These are phyloP conservation scores for Alligator sinensis DNA, from an alignment of 2,113 vertebrate genomes.

Conservation along the genomic window DNA sequence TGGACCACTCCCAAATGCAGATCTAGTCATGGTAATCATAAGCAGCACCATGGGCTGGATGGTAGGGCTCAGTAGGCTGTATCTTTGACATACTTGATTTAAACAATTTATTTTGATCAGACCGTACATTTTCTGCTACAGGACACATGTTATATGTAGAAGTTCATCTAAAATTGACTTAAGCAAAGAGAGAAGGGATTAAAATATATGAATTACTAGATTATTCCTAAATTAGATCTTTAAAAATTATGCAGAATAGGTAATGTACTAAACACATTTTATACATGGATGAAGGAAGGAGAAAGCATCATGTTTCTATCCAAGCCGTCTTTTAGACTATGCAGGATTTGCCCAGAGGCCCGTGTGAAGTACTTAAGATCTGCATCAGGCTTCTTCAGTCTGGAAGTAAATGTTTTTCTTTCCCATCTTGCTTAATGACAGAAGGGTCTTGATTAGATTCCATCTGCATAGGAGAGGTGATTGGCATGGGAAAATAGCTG, in stretches of 20 bases:
- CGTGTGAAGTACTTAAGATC: neutral
- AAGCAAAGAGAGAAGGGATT: slow-evolving; percentile 18
- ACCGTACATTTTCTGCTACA: neutral
- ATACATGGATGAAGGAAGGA: neutral
- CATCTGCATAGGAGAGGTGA: neutral
- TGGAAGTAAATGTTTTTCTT: neutral
- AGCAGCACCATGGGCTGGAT: no score
- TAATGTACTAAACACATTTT: neutral
- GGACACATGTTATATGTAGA: slow-evolving; percentile 27
- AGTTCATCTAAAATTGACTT: slow-evolving; percentile 47
- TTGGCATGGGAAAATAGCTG: neutral
- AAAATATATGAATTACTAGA: neutral
- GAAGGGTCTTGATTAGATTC: neutral
- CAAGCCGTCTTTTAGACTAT: neutral
- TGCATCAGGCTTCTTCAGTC: neutral
- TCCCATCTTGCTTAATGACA: neutral
- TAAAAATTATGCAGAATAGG: neutral
- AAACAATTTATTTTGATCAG: slow-evolving; percentile 37
- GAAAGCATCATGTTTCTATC: neutral
- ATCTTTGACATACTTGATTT: neutral
- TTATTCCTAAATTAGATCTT: neutral
- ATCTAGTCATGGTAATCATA: no score
- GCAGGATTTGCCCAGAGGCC: neutral
- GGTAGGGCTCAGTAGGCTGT: no score
- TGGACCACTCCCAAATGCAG: no score